Percentiles rank a stretch among this genome's conserved stretches.
phyloP scores from a whole-genome alignment of 2,797 vertebrate species.

The Macropodus opercularis region DNA sequence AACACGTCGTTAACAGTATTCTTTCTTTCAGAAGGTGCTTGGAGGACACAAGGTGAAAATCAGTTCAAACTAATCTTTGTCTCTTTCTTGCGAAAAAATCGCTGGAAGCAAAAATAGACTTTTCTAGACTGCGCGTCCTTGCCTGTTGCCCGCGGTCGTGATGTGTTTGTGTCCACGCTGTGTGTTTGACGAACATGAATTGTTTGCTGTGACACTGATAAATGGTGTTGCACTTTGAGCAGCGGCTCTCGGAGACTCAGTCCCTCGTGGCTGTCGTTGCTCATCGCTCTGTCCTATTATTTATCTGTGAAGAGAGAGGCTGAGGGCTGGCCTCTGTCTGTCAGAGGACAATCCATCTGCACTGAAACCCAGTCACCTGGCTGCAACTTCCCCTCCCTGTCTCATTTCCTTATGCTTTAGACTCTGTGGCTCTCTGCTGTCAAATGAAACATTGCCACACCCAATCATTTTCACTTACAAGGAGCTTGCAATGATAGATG shows the following conservation, averaged over 20 bases:
- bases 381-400: conserved; percentile 12
- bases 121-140: conserved; percentile 29
- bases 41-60: conserved; percentile 23
- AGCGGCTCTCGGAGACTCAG: conserved; percentile 50
- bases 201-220: conserved; percentile 74
- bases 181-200: conserved; percentile 43
- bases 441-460: conserved; percentile 1
- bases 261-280: conserved; percentile 69
- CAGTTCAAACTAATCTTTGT: conserved; percentile 4
- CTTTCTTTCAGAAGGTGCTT: not conserved
- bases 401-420: conserved; percentile 25
- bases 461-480: conserved; percentile 1
- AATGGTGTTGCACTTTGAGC: conserved; percentile 67
- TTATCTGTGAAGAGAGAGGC: conserved; percentile 62
- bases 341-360: conserved; percentile 62
- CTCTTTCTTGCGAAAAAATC: conserved; percentile 6
- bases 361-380: conserved; percentile 27
- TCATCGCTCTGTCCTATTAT: conserved; percentile 67
- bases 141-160: conserved; percentile 16
- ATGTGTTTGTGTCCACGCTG: conserved; percentile 7
- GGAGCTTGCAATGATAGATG: conserved; percentile 1
- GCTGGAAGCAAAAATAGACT: conserved; percentile 21
- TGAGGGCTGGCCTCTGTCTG: conserved; percentile 48
- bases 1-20: conserved; percentile 4
- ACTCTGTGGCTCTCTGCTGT: not conserved